Conservation (phyloP, 2,797 vertebrate species). For the Threskiornis aethiopicus region DNA sequence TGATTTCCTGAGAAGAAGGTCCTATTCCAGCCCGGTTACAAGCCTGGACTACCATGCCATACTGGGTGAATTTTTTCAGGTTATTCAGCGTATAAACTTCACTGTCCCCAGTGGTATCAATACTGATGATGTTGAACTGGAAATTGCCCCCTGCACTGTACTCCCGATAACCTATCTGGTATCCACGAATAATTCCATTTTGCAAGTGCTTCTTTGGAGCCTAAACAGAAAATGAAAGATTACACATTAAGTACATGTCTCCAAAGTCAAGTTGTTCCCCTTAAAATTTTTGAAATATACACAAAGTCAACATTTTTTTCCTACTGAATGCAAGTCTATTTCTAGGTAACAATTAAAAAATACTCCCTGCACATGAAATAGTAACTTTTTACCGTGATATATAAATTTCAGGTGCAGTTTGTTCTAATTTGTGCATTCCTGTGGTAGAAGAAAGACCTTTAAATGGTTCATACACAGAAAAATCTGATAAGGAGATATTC, state of each 20-base stretch:
- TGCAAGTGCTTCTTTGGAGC: conserved; percentile 94
- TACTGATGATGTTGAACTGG: conserved; percentile 96
- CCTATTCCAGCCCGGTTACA: conserved; percentile 95
- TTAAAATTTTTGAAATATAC: neutral
- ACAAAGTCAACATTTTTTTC: neutral
- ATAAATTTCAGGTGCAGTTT: neutral
- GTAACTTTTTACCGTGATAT: neutral
- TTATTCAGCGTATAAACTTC: conserved; percentile 93
- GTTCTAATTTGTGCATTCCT: neutral
- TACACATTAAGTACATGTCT: neutral
- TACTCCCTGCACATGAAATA: neutral
- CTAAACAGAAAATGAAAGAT: conserved; percentile 66
- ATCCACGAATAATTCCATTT: conserved; percentile 96
- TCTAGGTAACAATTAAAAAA: neutral
- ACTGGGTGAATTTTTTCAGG: conserved; percentile 97
- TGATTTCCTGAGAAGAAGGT: conserved; percentile 97
- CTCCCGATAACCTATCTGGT: conserved; percentile 97
- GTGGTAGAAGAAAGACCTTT: neutral
- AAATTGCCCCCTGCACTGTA: conserved; percentile 94
- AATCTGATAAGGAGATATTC: neutral
- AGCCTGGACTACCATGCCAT: conserved; percentile 97
- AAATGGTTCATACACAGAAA: neutral
- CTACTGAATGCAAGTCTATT: neutral
- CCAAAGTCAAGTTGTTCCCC: neutral
- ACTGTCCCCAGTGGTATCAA: conserved; percentile 94